Evolutionary conservation across 2,888 invertebrate genomes (phyloP), one percentile per base, ranked within the genome.

Genomic region (Neoaliturus tenellus): DNA sequence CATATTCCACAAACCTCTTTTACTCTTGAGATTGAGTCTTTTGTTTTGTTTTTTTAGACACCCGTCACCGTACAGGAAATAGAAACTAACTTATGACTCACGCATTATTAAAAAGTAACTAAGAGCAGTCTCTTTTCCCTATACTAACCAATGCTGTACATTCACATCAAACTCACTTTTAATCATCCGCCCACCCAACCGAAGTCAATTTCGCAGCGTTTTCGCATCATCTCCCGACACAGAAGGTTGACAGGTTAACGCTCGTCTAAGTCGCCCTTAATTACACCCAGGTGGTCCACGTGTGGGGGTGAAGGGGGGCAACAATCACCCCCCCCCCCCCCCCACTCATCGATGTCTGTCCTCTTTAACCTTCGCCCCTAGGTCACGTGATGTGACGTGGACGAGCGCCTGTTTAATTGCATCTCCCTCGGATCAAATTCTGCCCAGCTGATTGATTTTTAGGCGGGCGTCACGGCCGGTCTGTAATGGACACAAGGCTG

Each of bases 231-330:
- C 23, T 51, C 20, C 20, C 51, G 14, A 23, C 14, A 23, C 10
- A 23, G 20, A n/a, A 58, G 3, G 31, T 67, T 67, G 67, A 31
- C 67, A 31, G 67, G 67, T 67, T 28, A 28, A 58, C 20, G 58
- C 31, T 28, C 3, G n/a, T 3, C 20, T 71, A 28, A 71, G 71
- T 39, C 71, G 6, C 33, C 35, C 71, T 71, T 48, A 48, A 48
- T 48, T 75, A n/a, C 48, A 17, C 12, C 28, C 48, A 75, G 75
- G 75, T 75, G 75, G 75, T 75, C 75, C 75, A 2, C 25, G 23
- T 6, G 25, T 25, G 44, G 28, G 41, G 41, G 44, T 2, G 23
- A 23, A 23, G 44, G 75, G 75, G 25, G 75, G 75, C 48, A 75
- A 31, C 28, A 73, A 69, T n/a, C 71, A 69, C 1, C 69, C 28